A percentile compares a stretch with the other conserved stretches of the same genome.
phyloP scores from a whole-genome alignment of 2,113 vertebrate genomes.

The Crotalus tigris region DNA sequence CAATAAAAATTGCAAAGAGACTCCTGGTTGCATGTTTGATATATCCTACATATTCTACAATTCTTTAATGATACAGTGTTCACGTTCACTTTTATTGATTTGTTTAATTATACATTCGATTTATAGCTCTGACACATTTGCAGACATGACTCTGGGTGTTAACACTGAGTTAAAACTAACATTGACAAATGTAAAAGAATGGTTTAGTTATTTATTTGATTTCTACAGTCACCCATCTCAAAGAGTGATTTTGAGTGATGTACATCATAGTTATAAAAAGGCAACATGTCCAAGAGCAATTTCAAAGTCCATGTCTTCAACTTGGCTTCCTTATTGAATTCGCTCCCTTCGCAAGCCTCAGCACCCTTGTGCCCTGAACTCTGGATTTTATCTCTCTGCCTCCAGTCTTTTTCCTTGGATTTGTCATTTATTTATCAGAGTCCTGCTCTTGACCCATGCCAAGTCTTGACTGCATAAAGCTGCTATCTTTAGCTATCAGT shows the following conservation, averaged over 20 bases:
- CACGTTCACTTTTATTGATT: background rate
- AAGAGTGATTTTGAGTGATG: background rate
- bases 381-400: background rate
- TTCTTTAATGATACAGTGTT: background rate
- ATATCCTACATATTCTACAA: background rate
- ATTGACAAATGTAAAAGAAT: background rate
- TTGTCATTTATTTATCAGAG: background rate
- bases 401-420: background rate
- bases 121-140: background rate
- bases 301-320: background rate
- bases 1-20: background rate
- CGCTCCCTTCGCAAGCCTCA: background rate
- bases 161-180: background rate
- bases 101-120: background rate
- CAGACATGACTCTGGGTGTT: background rate
- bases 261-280: background rate
- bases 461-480: background rate
- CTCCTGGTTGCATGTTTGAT: background rate
- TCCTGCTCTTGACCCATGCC: background rate
- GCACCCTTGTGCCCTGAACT: background rate
- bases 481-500: background rate
- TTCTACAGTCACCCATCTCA: background rate
- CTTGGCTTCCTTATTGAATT: background rate
- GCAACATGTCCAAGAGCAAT: background rate
- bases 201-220: background rate